Base-by-base conservation (phyloP, 2,888 invertebrate species). In the Palloptera scutellata region DNA sequence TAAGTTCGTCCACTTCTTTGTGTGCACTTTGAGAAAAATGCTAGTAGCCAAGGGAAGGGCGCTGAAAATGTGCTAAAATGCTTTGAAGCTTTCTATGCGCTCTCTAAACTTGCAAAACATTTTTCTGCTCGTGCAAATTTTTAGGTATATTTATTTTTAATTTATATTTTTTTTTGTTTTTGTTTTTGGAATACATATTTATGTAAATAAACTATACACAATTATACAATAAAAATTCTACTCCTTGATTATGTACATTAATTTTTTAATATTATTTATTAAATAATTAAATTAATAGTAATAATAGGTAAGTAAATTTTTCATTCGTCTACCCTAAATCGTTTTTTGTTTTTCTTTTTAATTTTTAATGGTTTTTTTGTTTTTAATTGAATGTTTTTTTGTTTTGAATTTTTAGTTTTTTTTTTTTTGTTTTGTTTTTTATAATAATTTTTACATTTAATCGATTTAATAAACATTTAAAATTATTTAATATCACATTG, bases 401-500 rank as follows among this genome's bases (percentile, higher is more conserved):
- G n/a, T n/a, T n/a, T n/a, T n/a, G n/a, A n/a, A n/a, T n/a, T n/a
- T n/a, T n/a, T n/a, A n/a, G n/a, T n/a, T n/a, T 75, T 72, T 72
- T 72, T 76, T 71, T 78, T 69, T 71, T 66, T 67, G 66, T 66
- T 61, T 51, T 43, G 48, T 61, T 77, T 75, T 74, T 69, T 69
- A 66, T 70, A 71, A 62, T 73, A 72, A 67, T 76, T 71, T 72
- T 70, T 72, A 77, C 79, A 77, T 76, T 30, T 10, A 48, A 15
- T 15, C 13, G 15, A 48, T 13, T 48, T 48, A n/a, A 48, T 48
- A 48, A 48, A 30, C 15, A 40, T 53, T 61, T 66, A 66, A 66
- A 74, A 74, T 74, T 73, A 75, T 72, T 73, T 75, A 74, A 78
- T 78, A 78, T 78, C 78, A 78, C 78, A 78, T 78, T 77, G 76